Base-by-base conservation (phyloP, 2,888 invertebrate species). In the Pristionchus japonicus region DNA sequence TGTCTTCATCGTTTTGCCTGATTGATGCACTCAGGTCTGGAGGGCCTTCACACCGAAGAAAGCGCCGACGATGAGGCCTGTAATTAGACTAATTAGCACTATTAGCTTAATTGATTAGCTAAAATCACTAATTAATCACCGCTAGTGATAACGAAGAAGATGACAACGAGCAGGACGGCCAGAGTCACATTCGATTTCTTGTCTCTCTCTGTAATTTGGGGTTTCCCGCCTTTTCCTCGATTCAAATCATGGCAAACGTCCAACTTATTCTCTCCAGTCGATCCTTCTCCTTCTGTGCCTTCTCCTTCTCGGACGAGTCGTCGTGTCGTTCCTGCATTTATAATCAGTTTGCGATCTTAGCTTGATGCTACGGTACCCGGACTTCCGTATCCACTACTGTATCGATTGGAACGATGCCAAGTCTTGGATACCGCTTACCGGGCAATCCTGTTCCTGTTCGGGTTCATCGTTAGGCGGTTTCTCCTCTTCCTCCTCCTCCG, bases 241-340 rank as follows among this genome's bases (percentile, higher is more conserved):
- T 77, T 43, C 6, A n/a, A 77, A 27, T 77, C 27, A n/a, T n/a
- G 77, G 9, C n/a, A 47, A 3, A 9, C 1, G n/a, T 4, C 47
- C 77, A 77, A 77, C 77, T 40, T 27, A 77, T 40, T 77, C 77
- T 43, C 77, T 77, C 77, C 77, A 77, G 27, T 77, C 43, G 40
- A 23, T 77, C 77, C 47, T 47, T 49, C 37, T 83, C 49, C 27
- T 80, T 47, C 37, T 80, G 34, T 40, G 47, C 4, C 20, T 52
- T 83, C 49, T 83, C 82, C 82, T 52, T 83, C 49, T 83, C 52
- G 3, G 82, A 83, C 20, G 52, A 52, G 37, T 52, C 82, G 34
- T 83, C 82, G 11, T 83, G 31, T 4, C 82, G 82, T 20, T 83
- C 52, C 82, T 83, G 52, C n/a, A n/a, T n/a, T n/a, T n/a, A n/a